phyloP scores from a whole-genome alignment of 2,113 vertebrate species.

The Chionomys nivalis region DNA sequence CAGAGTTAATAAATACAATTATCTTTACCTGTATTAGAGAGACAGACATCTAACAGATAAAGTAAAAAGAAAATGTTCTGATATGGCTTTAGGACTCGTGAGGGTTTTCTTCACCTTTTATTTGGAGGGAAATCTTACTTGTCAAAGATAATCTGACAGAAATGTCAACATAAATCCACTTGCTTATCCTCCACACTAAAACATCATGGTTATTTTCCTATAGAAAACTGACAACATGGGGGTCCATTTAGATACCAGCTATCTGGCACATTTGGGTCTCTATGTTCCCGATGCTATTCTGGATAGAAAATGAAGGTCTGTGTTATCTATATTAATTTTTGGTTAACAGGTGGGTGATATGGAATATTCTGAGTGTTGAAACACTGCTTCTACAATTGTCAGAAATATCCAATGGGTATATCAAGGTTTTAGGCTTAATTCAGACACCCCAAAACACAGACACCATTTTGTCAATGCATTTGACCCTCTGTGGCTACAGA shows the following conservation, averaged over 20 bases:
- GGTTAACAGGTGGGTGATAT: background rate
- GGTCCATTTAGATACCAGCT: background rate
- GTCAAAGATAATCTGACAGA: slow-evolving; percentile 21
- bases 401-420: background rate
- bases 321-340: background rate
- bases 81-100: background rate
- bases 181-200: background rate
- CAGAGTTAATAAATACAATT: slow-evolving; percentile 57
- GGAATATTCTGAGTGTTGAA: background rate
- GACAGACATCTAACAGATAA: slow-evolving; percentile 44
- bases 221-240: background rate
- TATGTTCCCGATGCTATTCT: background rate
- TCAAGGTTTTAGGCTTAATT: background rate
- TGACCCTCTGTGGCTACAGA: background rate
- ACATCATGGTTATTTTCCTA: background rate
- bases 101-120: background rate
- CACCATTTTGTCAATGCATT: background rate
- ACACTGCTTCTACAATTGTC: background rate
- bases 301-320: background rate
- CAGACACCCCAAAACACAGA: background rate
- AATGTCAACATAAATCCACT: background rate
- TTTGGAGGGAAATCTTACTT: background rate
- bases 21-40: slow-evolving; percentile 50
- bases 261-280: background rate
- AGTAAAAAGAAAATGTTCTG: slow-evolving; percentile 37